phyloP scores from a whole-genome alignment of 2,888 invertebrate species.

The Trachelus troglodyta region DNA sequence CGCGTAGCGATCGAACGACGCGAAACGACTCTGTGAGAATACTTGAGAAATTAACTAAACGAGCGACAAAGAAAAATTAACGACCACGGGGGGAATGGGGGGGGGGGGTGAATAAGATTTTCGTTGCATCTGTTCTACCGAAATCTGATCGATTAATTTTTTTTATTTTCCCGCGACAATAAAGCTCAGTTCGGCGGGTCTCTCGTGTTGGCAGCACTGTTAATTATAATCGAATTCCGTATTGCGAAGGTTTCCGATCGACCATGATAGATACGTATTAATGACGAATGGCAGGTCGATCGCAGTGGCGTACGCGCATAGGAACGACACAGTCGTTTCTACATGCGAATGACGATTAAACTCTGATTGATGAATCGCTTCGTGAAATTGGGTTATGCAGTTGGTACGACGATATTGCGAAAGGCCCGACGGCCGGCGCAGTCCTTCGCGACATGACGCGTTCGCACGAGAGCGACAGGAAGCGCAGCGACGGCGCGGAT shows the following conservation, averaged over 20 bases:
- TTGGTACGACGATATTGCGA: background rate
- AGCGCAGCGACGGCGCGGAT: background rate
- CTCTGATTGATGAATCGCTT: background rate
- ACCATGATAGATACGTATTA: background rate
- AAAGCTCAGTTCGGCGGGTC: background rate
- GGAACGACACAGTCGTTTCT: background rate
- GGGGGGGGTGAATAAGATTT: too few relatives aligned
- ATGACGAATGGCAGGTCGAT: slow-evolving; percentile 1
- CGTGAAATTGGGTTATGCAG: slow-evolving; percentile 4
- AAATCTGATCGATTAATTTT: background rate
- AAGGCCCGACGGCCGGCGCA: background rate
- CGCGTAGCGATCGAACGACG: background rate
- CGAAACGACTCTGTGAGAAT: background rate
- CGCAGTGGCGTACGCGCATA: background rate
- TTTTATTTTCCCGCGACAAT: background rate
- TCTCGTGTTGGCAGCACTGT: background rate
- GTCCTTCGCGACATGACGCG: background rate
- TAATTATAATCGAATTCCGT: background rate
- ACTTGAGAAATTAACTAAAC: background rate
- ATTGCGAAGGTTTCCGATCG: background rate
- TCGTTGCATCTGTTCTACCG: too few relatives aligned
- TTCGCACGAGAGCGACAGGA: background rate
- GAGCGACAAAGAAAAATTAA: too few relatives aligned
- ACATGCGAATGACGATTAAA: background rate
- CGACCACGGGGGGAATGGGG: too few relatives aligned